A percentile compares a stretch with the other conserved stretches of the same genome.
Conservation (phyloP, 2,113 vertebrate genomes). For the Phalacrocorax pelagicus region DNA sequence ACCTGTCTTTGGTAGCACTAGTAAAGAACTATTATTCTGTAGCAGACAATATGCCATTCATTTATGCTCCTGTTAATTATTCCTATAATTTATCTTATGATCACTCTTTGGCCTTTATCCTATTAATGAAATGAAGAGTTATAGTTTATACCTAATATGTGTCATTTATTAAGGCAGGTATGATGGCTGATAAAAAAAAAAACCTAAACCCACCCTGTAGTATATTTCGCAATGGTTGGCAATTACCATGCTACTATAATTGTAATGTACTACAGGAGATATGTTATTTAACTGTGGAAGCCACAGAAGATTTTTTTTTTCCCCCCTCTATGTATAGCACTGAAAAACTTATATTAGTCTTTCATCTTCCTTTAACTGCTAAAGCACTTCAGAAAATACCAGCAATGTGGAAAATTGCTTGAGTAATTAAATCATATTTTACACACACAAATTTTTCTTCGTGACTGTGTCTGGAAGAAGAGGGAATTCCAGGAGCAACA, state of each 20-base stretch:
- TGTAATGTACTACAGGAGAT: not conserved
- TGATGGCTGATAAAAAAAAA: not conserved
- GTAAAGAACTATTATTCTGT: not conserved
- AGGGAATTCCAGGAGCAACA: not conserved
- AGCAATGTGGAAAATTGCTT: not conserved
- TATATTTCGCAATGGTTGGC: not conserved
- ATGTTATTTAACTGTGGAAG: not conserved
- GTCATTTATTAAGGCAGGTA: not conserved
- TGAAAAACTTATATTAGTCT: not conserved
- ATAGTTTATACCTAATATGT: not conserved
- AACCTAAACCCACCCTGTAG: not conserved
- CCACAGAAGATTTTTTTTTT: not conserved
- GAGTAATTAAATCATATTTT: not conserved
- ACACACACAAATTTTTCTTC: not conserved
- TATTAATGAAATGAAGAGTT: not conserved
- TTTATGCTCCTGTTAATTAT: not conserved
- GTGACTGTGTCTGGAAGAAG: not conserved
- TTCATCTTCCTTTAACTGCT: not conserved
- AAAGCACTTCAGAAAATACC: not conserved
- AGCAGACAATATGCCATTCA: not conserved
- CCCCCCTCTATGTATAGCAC: not conserved
- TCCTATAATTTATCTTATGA: not conserved
- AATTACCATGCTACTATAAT: not conserved
- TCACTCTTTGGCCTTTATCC: not conserved
- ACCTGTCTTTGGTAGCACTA: not conserved